Conservation (phyloP, 2,888 invertebrate species). For the Drosophila limbata region DNA sequence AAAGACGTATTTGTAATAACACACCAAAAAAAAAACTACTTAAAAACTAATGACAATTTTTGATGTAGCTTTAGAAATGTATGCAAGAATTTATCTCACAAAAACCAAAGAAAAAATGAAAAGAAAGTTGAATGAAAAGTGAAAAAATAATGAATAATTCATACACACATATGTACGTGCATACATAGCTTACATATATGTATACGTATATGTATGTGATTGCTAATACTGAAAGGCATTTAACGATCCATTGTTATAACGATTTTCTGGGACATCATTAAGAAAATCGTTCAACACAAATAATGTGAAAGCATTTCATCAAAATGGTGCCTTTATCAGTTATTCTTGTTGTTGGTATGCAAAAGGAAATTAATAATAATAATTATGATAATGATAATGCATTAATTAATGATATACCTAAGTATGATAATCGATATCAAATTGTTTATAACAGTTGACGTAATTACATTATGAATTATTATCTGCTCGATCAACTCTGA, state of each 20-base stretch:
- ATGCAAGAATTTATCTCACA: constrained; percentile 50
- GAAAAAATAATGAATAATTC: constrained; percentile 19
- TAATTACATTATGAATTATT: constrained; percentile 17
- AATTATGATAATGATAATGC: constrained; percentile 23
- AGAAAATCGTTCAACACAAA: constrained; percentile 37
- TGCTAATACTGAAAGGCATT: constrained; percentile 53
- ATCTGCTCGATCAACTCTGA: constrained; percentile 40
- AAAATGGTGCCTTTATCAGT: constrained; percentile 84
- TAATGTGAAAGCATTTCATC: constrained; percentile 77
- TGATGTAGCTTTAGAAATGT: constrained; percentile 68
- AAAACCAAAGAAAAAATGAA: constrained; percentile 14
- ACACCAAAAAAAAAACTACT: constrained; percentile 19
- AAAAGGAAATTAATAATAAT: constrained; percentile 15
- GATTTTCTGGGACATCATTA: constrained; percentile 25
- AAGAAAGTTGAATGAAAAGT: background rate
- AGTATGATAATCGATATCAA: constrained; percentile 19
- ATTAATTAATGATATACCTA: constrained; percentile 27
- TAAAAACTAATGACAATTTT: constrained; percentile 56
- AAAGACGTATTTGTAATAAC: constrained; percentile 33
- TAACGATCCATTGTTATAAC: constrained; percentile 50
- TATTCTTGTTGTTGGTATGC: constrained; percentile 73
- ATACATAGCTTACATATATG: constrained; percentile 20
- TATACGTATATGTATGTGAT: constrained; percentile 28
- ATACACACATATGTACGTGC: constrained; percentile 2
- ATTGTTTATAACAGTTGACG: constrained; percentile 20